Evolutionary conservation across 2,888 invertebrate species (phyloP), one percentile per base, ranked within the genome.

Genomic region (Uloborus plumipes): DNA sequence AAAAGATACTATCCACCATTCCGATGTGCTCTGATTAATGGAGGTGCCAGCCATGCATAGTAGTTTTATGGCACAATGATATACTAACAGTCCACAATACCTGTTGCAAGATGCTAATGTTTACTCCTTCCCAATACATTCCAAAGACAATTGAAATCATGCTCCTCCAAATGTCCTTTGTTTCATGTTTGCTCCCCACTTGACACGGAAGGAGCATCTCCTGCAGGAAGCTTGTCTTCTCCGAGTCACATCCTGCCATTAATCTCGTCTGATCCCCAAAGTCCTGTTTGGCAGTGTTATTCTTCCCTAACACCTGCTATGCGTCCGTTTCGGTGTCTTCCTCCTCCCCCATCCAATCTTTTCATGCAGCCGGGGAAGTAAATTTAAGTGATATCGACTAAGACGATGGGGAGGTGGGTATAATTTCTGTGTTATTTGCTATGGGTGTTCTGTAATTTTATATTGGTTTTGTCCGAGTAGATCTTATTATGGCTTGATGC

Each of bases 211-310:
- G 49, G 39, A 16, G 6, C 20, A 58, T 53, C 20, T 15, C 51
- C 58, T 20, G 50, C 18, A 58, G 70, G 49, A 72, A 64, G 64
- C 66, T 55, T 73, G 73, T 66, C 66, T 53, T 47, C 75, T 50
- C 50, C 59, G 18, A 59, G 67, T 75, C 75, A 69, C 76, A 69
- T 53, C 53, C 76, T 39, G 62, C 76, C 51, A 76, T 76, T 76
- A 76, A 76, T 76, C 76, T 76, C 76, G 49, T 61, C 69, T 69
- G 47, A 69, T 62, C 61, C 62, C 55, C 53, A 66, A 47, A 59
- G 65, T 65, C 65, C 59, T 67, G 67, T 31, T 62, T 67, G 59
- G 51, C 75, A 59, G 50, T 67, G 67, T 18, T 47, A 39, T 66
- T 50, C 67, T 14, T 39, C 20, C 26, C 20, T 67, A 66, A 59